phyloP scores from a whole-genome alignment of 1,140 invertebrate genomes.

The Drusus annulatus region DNA sequence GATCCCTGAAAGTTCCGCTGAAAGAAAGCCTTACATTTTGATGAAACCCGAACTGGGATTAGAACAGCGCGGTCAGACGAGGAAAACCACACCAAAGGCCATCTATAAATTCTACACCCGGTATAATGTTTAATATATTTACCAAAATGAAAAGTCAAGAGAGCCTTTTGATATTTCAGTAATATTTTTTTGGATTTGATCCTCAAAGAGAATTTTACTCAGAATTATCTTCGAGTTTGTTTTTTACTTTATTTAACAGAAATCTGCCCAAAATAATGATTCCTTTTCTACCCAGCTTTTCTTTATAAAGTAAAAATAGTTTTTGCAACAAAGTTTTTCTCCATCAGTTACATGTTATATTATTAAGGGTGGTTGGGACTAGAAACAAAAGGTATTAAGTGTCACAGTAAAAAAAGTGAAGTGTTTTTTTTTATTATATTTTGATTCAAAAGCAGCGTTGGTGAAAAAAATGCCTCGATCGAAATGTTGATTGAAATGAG shows the following conservation, averaged over 20 bases:
- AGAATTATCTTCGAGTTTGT: neutral
- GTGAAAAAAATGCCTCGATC: no score
- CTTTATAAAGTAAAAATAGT: no score
- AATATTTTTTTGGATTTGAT: neutral
- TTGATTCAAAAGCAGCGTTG: no score
- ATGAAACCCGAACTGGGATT: conserved; percentile 25
- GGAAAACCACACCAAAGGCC: conserved; percentile 22
- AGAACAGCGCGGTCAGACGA: neutral
- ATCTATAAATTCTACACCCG: conserved; percentile 9
- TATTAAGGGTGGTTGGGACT: no score
- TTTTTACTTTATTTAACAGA: conserved; percentile 1
- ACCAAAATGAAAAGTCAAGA: conserved; percentile 22
- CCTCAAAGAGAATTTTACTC: conserved; percentile 8
- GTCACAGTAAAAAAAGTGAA: no score
- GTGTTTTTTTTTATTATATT: no score
- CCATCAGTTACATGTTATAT: no score
- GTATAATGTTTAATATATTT: conserved; percentile 15
- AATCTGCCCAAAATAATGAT: neutral
- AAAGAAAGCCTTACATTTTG: conserved; percentile 22
- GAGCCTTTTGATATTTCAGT: conserved; percentile 16
- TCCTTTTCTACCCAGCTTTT: no score
- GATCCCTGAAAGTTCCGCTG: neutral
- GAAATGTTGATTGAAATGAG: no score
- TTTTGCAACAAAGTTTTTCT: no score
- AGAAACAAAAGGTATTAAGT: no score